Evolutionary conservation across 2,888 invertebrate genomes (phyloP), one percentile per base, ranked within the genome.

Genomic region (Sesamia inferens): DNA sequence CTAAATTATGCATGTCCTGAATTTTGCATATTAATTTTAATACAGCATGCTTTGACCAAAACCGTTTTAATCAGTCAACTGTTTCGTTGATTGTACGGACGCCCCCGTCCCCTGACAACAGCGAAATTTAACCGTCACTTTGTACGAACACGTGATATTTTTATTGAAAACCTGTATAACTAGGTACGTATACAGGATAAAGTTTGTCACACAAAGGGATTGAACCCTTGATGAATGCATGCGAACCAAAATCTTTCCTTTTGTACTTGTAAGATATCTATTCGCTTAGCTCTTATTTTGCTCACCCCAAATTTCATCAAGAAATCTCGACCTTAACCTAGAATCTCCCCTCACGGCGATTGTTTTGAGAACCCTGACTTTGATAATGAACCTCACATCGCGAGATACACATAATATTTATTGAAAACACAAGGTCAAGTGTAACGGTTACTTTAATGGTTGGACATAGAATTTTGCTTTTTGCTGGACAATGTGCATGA

Each of bases 251-350:
- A 58, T 14, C 39, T 7, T 24, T 54, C 39, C 6, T 55, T 13
- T 47, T 71, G 22, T 24, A 47, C 22, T 16, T 16, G 39, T 39
- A 58, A 54, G 22, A 74, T 31, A 10, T 5, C 14, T 2, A 31
- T 22, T 31, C 6, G 6, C 14, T 7, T 16, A 3, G 19, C 11
- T 57, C 55, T 71, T 19, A 31, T 6, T 55, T 6, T 31, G 6
- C n/a, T 71, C 39, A 71, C 55, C 71, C 71, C 22, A 57, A 19
- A 19, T 39, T 39, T 47, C 19, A n/a, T 1, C 31, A 31, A 5
- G 42, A 8, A n/a, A 42, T 31, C 31, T 47, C 14, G 24, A 10
- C 19, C 57, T 24, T 72, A 14, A 19, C 57, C 57, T 58, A 58
- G 39, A 19, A 19, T 22, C 16, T 19, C 24, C 72, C 73, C 57